Evolutionary conservation across 2,113 vertebrate genomes (phyloP).

Genomic region (Percina caprodes): DNA sequence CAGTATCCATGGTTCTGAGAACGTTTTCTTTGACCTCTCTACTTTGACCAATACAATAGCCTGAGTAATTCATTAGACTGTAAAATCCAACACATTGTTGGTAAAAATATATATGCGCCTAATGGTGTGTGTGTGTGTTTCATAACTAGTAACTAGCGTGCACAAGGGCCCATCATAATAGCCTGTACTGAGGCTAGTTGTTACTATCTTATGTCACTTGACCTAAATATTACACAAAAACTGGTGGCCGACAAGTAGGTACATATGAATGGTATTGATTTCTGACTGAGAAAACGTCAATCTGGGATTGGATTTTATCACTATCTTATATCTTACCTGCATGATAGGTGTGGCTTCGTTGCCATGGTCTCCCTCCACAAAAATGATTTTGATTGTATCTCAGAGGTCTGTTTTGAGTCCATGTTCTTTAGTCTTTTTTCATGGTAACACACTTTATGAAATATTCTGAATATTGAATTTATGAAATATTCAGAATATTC

Average conservation of each 20-base stretch:
- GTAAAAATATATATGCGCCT: too few species aligned
- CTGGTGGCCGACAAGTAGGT: neutral
- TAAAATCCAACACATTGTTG: too few species aligned
- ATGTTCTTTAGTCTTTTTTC: neutral
- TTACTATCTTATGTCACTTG: too few species aligned
- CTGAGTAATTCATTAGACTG: too few species aligned
- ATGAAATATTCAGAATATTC: neutral
- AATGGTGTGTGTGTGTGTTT: too few species aligned
- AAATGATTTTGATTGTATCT: constrained; percentile 5
- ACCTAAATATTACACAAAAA: neutral
- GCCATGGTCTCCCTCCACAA: neutral
- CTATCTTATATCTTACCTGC: neutral
- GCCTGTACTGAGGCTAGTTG: too few species aligned
- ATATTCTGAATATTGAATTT: neutral
- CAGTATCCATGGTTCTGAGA: too few species aligned
- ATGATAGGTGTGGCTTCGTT: neutral
- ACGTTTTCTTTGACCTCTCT: too few species aligned
- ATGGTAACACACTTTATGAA: neutral
- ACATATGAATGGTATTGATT: neutral
- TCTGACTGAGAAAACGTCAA: too few species aligned
- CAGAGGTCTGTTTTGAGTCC: neutral
- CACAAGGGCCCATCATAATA: too few species aligned
- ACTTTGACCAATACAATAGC: too few species aligned
- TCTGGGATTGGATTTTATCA: neutral
- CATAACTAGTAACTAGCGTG: too few species aligned